Percentiles rank a stretch among this genome's conserved stretches.
phyloP scores from a whole-genome alignment of 92 coral and sea anemone species.

The Epizoanthus rinbou region DNA sequence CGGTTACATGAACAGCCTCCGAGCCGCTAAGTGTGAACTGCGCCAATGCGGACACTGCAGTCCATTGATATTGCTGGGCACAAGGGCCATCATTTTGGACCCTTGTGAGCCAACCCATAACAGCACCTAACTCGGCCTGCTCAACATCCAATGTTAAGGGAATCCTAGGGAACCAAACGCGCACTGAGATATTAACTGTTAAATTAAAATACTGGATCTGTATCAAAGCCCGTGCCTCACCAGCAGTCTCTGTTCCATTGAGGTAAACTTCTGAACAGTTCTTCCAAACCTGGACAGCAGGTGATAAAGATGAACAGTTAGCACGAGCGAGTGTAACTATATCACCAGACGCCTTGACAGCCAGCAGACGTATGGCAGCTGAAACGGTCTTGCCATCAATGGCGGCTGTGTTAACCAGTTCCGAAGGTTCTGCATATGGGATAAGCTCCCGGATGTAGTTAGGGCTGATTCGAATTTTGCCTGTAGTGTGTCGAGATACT shows the following conservation, averaged over 20 bases:
- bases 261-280: constrained; percentile 58
- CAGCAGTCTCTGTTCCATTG: constrained; percentile 53
- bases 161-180: constrained; percentile 60
- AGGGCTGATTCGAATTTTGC: constrained; percentile 24
- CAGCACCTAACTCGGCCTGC: constrained; percentile 49
- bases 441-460: constrained; percentile 41
- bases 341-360: constrained; percentile 55
- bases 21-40: constrained; percentile 33
- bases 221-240: constrained; percentile 45
- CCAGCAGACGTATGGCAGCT: constrained; percentile 37
- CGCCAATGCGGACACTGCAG: constrained; percentile 44
- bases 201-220: constrained; percentile 27
- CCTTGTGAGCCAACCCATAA: constrained; percentile 53
- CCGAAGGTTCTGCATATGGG: constrained; percentile 53
- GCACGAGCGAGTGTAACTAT: constrained; percentile 28
- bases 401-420: constrained; percentile 60
- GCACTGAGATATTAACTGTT: constrained; percentile 44
- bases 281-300: constrained; percentile 49
- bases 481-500: constrained; percentile 49
- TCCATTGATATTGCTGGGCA: constrained; percentile 64
- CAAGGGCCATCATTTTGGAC: constrained; percentile 32
- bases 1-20: constrained; percentile 44
- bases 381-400: constrained; percentile 46
- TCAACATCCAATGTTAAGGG: constrained; percentile 43
- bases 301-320: constrained; percentile 53